Percentiles rank a stretch among this genome's conserved stretches.
Conservation (phyloP, 1,140 invertebrate species). For the Sitophilus oryzae region DNA sequence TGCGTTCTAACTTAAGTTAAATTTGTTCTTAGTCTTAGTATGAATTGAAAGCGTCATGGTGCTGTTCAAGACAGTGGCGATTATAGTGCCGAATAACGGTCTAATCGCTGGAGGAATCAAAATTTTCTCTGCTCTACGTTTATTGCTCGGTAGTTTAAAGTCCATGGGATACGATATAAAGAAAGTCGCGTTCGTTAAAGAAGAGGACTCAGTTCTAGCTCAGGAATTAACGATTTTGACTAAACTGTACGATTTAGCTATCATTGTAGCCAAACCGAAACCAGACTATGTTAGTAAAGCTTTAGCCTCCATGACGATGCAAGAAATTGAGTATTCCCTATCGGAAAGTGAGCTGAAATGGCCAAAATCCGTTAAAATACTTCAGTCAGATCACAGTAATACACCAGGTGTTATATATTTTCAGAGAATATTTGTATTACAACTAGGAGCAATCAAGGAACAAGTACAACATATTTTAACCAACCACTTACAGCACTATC, state of each 20-base stretch:
- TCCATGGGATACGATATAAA: too few species aligned
- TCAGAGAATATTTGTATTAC: constrained; percentile 13
- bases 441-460: not conserved
- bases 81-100: too few species aligned
- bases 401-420: constrained; percentile 4
- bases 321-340: not conserved
- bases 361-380: constrained; percentile 1
- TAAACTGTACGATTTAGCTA: constrained; percentile 8
- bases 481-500: constrained; percentile 3
- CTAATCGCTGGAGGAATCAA: too few species aligned
- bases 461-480: constrained; percentile 8
- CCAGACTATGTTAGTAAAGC: not conserved
- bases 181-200: constrained; percentile 7
- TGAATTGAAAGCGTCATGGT: too few species aligned
- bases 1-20: too few species aligned
- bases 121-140: too few species aligned
- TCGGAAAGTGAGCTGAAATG: not conserved
- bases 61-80: too few species aligned
- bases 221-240: constrained; percentile 1
- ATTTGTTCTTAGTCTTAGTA: too few species aligned
- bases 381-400: not conserved
- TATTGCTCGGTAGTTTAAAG: too few species aligned
- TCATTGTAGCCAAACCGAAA: not conserved
- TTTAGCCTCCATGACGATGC: constrained; percentile 4
- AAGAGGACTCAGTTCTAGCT: not conserved